These are phyloP conservation scores for Dreissena polymorpha DNA, from an alignment of 1,140 invertebrate species.

Conservation along the genomic window DNA sequence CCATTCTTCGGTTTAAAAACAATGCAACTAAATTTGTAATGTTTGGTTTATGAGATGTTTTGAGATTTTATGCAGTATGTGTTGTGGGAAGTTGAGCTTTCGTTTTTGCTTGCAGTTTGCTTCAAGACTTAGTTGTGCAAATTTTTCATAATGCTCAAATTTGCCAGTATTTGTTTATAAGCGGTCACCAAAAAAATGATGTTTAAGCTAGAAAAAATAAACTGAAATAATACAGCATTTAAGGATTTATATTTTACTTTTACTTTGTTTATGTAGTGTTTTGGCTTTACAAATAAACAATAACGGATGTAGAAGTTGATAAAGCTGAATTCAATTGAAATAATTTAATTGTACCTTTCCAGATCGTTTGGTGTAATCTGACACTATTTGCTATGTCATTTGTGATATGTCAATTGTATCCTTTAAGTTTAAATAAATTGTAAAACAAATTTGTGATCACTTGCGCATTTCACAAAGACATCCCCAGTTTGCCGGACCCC, in stretches of 20 bases:
- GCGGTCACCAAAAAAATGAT: too few relatives aligned
- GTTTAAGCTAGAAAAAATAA: background rate
- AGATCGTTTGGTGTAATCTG: constrained; percentile 16
- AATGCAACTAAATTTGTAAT: too few relatives aligned
- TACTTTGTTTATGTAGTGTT: background rate
- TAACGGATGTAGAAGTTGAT: background rate
- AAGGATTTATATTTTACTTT: background rate
- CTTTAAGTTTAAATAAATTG: constrained; percentile 47
- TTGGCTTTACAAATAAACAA: background rate
- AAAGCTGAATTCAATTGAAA: background rate
- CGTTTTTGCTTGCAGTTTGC: too few relatives aligned
- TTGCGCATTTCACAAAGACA: too few relatives aligned
- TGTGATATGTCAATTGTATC: constrained; percentile 53
- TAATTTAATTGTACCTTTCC: background rate
- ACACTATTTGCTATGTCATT: constrained; percentile 31
- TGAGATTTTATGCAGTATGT: too few relatives aligned
- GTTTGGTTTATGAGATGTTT: too few relatives aligned
- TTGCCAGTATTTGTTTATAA: too few relatives aligned
- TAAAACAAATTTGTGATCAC: background rate
- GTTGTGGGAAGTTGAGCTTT: too few relatives aligned
- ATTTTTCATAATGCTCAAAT: too few relatives aligned
- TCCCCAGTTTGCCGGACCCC: too few relatives aligned
- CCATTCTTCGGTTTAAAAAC: too few relatives aligned
- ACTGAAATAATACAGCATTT: background rate
- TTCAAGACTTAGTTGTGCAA: too few relatives aligned